Percentiles rank a stretch among this genome's conserved stretches.
These are phyloP conservation scores for Takifugu rubripes DNA, from an alignment of 2,797 vertebrate species.

Conservation along the genomic window DNA sequence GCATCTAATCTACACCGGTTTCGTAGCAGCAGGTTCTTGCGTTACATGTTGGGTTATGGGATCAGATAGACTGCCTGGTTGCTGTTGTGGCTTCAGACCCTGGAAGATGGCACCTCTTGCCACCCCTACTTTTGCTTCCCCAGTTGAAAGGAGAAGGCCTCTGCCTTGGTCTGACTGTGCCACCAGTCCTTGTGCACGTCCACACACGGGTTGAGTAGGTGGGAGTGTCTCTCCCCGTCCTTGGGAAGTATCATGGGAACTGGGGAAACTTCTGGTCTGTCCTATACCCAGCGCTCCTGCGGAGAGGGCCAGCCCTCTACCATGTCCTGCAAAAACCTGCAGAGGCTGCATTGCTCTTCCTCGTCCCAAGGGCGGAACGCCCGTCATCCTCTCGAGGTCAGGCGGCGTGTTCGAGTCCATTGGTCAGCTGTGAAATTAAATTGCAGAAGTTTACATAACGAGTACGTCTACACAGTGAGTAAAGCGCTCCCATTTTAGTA, in stretches of 20 bases:
- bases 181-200: slow-evolving; percentile 44
- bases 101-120: slow-evolving; percentile 29
- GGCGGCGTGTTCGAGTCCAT: slow-evolving; percentile 69
- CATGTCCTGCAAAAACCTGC: slow-evolving; percentile 38
- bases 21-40: slow-evolving; percentile 15
- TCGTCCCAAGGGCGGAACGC: slow-evolving; percentile 34
- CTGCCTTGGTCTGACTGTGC: slow-evolving; percentile 42
- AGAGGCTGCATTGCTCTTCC: slow-evolving; percentile 39
- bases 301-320: slow-evolving; percentile 48
- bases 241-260: slow-evolving; percentile 9
- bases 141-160: slow-evolving; percentile 37
- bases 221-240: slow-evolving; percentile 15
- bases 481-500: too few relatives aligned
- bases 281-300: slow-evolving; percentile 34
- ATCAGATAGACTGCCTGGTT: slow-evolving; percentile 8
- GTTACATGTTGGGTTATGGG: not conserved
- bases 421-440: slow-evolving; percentile 6
- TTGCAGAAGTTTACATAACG: not conserved
- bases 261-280: slow-evolving; percentile 48
- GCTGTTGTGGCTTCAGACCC: slow-evolving; percentile 10
- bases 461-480: too few relatives aligned
- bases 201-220: slow-evolving; percentile 20
- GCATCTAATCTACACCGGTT: slow-evolving; percentile 28
- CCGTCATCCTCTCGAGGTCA: slow-evolving; percentile 17
- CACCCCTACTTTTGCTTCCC: slow-evolving; percentile 37